A percentile compares a stretch with the other conserved stretches of the same genome.
Evolutionary conservation across 2,888 invertebrate species (phyloP).

Genomic region (Beris morrisii): DNA sequence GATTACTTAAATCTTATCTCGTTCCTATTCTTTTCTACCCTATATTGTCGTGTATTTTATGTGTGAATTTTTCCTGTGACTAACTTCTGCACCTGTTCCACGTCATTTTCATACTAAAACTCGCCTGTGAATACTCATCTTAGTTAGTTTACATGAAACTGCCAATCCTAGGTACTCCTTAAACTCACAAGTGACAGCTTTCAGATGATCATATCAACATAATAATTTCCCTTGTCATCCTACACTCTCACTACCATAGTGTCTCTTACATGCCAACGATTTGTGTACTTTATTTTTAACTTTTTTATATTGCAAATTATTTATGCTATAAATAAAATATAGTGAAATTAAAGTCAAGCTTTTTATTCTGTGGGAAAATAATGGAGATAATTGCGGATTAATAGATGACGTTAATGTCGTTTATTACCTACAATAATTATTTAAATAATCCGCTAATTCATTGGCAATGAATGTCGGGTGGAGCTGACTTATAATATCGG

Average conservation of each 20-base stretch:
- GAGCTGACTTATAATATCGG: too few relatives aligned
- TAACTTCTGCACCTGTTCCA: slow-evolving; percentile 5
- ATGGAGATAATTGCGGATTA: too few relatives aligned
- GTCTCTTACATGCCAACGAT: slow-evolving; percentile 14
- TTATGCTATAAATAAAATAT: slow-evolving; percentile 30
- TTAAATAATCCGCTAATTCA: too few relatives aligned
- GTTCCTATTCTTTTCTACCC: slow-evolving; percentile 19
- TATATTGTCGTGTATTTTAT: not conserved
- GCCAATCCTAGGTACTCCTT: not conserved
- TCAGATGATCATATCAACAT: slow-evolving; percentile 23
- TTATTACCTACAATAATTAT: too few relatives aligned
- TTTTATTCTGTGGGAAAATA: not conserved
- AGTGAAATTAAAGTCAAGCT: slow-evolving; percentile 2
- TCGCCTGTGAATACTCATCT: slow-evolving; percentile 31
- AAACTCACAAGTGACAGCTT: slow-evolving; percentile 21
- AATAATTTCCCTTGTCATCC: slow-evolving; percentile 21
- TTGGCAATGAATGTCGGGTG: too few relatives aligned
- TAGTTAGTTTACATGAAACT: slow-evolving; percentile 1
- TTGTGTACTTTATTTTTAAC: slow-evolving; percentile 23
- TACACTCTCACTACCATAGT: slow-evolving; percentile 18
- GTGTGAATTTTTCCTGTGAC: slow-evolving; percentile 28
- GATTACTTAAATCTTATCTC: not conserved
- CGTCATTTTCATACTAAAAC: slow-evolving; percentile 12
- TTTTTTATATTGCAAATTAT: slow-evolving; percentile 29
- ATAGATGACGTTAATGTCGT: too few relatives aligned